Base-by-base conservation (phyloP, 2,888 invertebrate genomes). In the Epiblema foenella region DNA sequence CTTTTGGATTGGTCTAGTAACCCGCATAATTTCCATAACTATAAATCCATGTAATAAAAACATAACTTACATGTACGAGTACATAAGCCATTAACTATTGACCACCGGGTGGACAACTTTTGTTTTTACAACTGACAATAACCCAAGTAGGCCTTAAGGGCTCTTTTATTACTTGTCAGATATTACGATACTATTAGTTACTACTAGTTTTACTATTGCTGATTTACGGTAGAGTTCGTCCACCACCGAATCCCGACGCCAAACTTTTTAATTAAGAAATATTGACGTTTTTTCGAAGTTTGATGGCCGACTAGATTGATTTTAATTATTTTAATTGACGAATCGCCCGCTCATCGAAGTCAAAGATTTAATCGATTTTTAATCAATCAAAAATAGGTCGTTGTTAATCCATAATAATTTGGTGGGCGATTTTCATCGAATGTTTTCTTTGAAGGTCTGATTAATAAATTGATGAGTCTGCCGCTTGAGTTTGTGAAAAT, bases 251-350 rank as follows among this genome's bases (percentile, higher is more conserved):
- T 76, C 76, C 80, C 82, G 82, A 80, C 77, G 84, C 79, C 77
- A 79, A 86, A 84, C 81, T 87, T 88, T 83, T 81, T 85, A 87
- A 86, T 87, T 86, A 85, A 87, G 84, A 82, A 85, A 81, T 87
- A 86, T 87, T 83, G 86, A 83, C 79, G 81, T 81, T 83, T 77
- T 80, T 79, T 76, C 72, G 73, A 78, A 80, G 77, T 79, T 80
- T 37, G 65, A 57, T 58, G 74, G 70, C 46, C 77, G 78, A 75
- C 78, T 77, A 82, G 84, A 86, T 87, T 82, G 83, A 85, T 84
- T 82, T 75, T 77, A 76, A 82, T 81, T 78, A 78, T 80, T 80
- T 77, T 75, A 73, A 74, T 71, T 68, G 73, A 68, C 70, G 66
- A 54, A 66, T 70, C 69, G 69, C 24, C 59, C 52, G 56, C 56